Evolutionary conservation across 1,140 invertebrate species (phyloP).

Genomic region (Chironomus tepperi): DNA sequence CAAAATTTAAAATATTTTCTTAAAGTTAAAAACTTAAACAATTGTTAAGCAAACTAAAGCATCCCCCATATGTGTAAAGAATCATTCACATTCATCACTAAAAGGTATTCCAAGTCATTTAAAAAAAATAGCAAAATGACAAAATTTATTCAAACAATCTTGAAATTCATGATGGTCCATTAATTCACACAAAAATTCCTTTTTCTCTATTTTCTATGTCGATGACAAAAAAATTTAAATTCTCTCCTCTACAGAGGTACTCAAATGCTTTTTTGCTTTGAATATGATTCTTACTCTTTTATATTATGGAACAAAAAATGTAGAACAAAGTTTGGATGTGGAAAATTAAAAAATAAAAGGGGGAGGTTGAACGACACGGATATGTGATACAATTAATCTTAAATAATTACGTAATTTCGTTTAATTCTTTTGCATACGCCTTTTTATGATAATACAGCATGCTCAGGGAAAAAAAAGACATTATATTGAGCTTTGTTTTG

Average conservation of each 20-base stretch:
- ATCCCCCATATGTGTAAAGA: no score
- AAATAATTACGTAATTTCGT: conserved; percentile 9
- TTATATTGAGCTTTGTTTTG: no score
- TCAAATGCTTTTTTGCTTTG: no score
- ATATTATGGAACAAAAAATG: neutral
- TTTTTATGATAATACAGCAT: neutral
- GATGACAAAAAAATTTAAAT: neutral
- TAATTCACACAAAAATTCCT: neutral
- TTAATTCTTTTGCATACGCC: neutral
- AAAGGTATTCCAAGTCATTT: no score
- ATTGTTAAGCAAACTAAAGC: no score
- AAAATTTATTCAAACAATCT: conserved; percentile 3
- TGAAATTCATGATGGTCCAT: conserved; percentile 7
- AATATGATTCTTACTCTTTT: no score
- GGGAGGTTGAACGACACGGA: neutral
- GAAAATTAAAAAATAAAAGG: conserved; percentile 1
- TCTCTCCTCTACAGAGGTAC: no score
- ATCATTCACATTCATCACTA: no score
- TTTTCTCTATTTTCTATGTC: neutral
- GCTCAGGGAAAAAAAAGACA: no score
- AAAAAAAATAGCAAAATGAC: no score
- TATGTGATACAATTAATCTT: conserved; percentile 14
- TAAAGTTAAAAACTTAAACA: no score
- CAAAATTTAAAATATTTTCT: no score
- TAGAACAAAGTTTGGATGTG: neutral